phyloP scores from a whole-genome alignment of 2,888 invertebrate genomes.

The Vandiemenella viatica region DNA sequence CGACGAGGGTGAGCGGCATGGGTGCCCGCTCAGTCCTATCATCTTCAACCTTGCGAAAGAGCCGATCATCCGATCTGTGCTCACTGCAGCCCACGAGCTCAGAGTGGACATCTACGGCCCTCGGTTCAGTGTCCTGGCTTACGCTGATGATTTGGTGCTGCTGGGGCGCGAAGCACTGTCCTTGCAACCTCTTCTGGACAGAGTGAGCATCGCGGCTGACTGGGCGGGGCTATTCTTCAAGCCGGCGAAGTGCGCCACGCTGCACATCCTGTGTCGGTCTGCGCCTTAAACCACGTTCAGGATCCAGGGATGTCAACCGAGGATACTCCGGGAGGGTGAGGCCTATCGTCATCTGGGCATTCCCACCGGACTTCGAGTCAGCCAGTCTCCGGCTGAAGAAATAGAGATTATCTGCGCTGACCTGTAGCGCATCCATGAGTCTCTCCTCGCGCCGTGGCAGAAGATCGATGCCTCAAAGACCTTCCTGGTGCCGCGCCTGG shows the following conservation, averaged over 20 bases:
- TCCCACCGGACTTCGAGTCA: no score
- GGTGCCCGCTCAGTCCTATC: constrained; percentile 18
- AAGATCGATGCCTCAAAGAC: constrained; percentile 18
- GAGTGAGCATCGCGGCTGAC: not conserved
- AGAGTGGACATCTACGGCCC: constrained; percentile 6
- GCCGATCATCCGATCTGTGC: constrained; percentile 12
- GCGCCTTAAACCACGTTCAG: not conserved
- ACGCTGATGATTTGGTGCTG: constrained; percentile 19
- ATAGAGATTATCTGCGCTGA: no score
- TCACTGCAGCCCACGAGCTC: not conserved
- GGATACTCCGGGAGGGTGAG: constrained; percentile 9
- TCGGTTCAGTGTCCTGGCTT: constrained; percentile 9
- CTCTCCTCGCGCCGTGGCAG: constrained; percentile 19
- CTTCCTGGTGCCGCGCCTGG: constrained; percentile 20
- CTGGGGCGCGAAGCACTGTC: constrained; percentile 2
- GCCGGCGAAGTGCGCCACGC: constrained; percentile 20
- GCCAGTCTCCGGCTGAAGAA: no score
- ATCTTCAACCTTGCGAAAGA: constrained; percentile 24
- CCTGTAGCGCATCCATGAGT: no score
- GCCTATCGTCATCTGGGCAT: no score
- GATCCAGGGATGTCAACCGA: constrained; percentile 1
- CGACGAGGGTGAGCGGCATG: not conserved
- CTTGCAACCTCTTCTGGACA: constrained; percentile 9
- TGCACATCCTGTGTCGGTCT: constrained; percentile 11
- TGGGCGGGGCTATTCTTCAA: constrained; percentile 22